Base-by-base conservation (phyloP, 2,113 vertebrate species). In the Mohoua ochrocephala region DNA sequence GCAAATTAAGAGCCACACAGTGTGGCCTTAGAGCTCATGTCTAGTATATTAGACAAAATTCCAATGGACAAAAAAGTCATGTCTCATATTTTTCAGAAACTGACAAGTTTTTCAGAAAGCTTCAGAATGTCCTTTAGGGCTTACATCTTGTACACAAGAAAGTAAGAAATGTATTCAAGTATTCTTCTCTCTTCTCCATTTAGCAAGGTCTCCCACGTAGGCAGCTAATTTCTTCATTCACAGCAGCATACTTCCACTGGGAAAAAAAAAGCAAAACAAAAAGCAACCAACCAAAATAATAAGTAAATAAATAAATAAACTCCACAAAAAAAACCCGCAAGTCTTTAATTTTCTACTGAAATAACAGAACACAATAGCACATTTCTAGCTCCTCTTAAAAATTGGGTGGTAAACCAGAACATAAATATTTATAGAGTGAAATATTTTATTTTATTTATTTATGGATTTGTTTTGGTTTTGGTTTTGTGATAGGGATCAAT, bases 311-410 rank as follows among this genome's bases (percentile, higher is more conserved):
- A 49, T 41, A 49, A 49, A 49, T 23, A 37, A 50, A 9, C 5
- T 7, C 19, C 16, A 53, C 12, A 2, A 24, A 52, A 50, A 57
- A n/a, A 7, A 1, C 2, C 1, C 10, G 17, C 2, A 30, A 20
- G 2, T 10, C 1, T 49, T 53, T 69, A 4, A 8, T 68, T 84
- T 85, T 41, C 15, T 59, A n/a, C 17, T 75, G 27, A 75, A 75
- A 71, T 37, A 49, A 15, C 7, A 49, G 13, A 73, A 59, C 44
- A 2, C 4, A 27, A 68, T 39, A 39, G 3, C 18, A 10, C 11
- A 31, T 73, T 61, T 71, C 6, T 79, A 41, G 26, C 5, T 45
- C 10, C 30, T 87, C 42, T 11, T 12, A 86, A 91, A 56, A 10
- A 21, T 2, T 44, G 2, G 1, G 1, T 61, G 10, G 19, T 68